These are phyloP conservation scores for Cyprinodon variegatus DNA, from an alignment of 2,113 vertebrate genomes.

Conservation along the genomic window DNA sequence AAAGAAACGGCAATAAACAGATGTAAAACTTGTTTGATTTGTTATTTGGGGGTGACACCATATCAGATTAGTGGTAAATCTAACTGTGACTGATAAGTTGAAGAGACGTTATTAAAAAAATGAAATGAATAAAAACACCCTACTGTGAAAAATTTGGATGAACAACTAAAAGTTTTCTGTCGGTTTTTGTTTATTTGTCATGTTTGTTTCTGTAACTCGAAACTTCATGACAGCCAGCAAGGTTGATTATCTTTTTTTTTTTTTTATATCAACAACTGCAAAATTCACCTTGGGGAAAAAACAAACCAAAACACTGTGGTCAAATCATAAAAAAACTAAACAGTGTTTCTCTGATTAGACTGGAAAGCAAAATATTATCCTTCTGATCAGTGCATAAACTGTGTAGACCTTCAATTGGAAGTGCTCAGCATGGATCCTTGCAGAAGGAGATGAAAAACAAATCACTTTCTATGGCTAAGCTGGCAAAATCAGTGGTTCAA, in stretches of 20 bases:
- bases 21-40: not conserved
- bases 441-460: not conserved
- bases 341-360: constrained; percentile 2
- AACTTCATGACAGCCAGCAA: not conserved
- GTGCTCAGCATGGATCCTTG: constrained; percentile 6
- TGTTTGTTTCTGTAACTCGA: not conserved
- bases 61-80: not conserved
- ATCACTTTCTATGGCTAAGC: not conserved
- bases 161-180: not conserved
- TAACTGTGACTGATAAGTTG: not conserved
- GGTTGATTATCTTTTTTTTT: constrained; percentile 1
- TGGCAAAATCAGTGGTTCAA: not conserved
- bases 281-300: constrained; percentile 15
- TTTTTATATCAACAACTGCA: constrained; percentile 15
- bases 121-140: not conserved
- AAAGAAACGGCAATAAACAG: not conserved
- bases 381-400: constrained; percentile 2
- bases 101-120: not conserved
- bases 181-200: not conserved
- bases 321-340: constrained; percentile 41
- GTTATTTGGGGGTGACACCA: not conserved
- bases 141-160: not conserved
- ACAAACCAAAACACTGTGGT: not conserved
- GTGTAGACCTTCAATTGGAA: not conserved
- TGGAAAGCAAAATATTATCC: constrained; percentile 17